These are phyloP conservation scores for Leptinotarsa texana DNA, from an alignment of 1,140 invertebrate species.

Conservation along the genomic window DNA sequence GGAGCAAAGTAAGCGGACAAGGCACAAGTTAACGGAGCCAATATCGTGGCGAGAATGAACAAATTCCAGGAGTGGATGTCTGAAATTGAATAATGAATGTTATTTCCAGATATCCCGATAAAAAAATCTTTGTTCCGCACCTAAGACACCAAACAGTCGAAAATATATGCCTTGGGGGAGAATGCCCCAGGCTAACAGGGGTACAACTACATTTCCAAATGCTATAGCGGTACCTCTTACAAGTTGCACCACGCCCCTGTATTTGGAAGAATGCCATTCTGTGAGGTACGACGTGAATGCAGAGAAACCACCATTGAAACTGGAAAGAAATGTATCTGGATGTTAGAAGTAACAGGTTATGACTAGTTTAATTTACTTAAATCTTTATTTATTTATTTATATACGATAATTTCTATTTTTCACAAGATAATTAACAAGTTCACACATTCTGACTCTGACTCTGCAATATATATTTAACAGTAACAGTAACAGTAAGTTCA, in stretches of 20 bases:
- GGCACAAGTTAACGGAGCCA: constrained; percentile 70
- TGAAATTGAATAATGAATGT: constrained; percentile 14
- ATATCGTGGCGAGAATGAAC: constrained; percentile 67
- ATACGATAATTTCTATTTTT: no score
- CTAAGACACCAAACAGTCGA: constrained; percentile 14
- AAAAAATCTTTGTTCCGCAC: constrained; percentile 9
- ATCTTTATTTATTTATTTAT: no score
- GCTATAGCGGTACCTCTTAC: constrained; percentile 64
- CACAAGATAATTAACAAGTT: no score
- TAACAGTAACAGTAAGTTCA: no score
- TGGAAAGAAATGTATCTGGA: constrained; percentile 49
- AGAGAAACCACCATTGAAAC: constrained; percentile 72
- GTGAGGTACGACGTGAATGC: constrained; percentile 69
- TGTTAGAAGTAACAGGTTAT: no score
- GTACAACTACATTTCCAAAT: constrained; percentile 56
- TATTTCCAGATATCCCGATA: constrained; percentile 22
- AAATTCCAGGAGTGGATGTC: constrained; percentile 74
- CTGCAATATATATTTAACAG: no score
- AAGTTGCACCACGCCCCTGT: constrained; percentile 66
- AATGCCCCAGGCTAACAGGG: constrained; percentile 29
- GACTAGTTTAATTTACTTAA: no score
- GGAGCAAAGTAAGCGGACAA: constrained; percentile 62
- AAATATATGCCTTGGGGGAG: constrained; percentile 31
- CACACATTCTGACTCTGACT: no score
- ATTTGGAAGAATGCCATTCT: constrained; percentile 66